Conservation (phyloP, 2,113 vertebrate genomes). For the Ahaetulla prasina region DNA sequence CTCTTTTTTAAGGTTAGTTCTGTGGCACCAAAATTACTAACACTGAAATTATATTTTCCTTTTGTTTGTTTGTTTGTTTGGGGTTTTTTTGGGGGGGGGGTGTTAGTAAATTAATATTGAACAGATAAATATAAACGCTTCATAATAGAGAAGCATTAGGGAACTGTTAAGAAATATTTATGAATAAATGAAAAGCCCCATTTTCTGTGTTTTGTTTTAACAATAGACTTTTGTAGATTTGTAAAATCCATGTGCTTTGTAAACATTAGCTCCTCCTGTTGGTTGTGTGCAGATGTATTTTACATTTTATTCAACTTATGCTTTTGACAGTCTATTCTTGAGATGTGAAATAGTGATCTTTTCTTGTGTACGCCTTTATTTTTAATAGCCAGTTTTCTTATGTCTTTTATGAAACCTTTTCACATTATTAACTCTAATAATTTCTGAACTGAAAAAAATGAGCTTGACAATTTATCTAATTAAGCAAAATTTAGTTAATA, state of each 20-base stretch:
- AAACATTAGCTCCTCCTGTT: constrained; percentile 52
- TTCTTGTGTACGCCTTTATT: constrained; percentile 7
- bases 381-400: constrained; percentile 16
- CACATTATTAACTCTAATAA: constrained; percentile 30
- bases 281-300: constrained; percentile 27
- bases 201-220: constrained; percentile 51
- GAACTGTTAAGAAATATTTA: constrained; percentile 58
- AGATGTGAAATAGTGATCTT: neutral
- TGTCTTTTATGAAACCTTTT: constrained; percentile 37
- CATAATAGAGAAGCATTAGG: constrained; percentile 55
- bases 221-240: constrained; percentile 60
- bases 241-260: constrained; percentile 46
- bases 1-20: constrained; percentile 63
- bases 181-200: constrained; percentile 52
- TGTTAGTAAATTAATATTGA: constrained; percentile 58
- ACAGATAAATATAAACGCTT: constrained; percentile 54
- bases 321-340: neutral
- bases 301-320: constrained; percentile 25
- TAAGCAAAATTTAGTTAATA: neutral
- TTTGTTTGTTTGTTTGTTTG: constrained; percentile 50
- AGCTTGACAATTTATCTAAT: neutral
- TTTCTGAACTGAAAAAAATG: constrained; percentile 22
- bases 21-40: constrained; percentile 53
- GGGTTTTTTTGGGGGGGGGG: constrained; percentile 20
- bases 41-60: constrained; percentile 54